Base-by-base conservation (phyloP, 2,113 vertebrate species). In the Cichladusa arquata region DNA sequence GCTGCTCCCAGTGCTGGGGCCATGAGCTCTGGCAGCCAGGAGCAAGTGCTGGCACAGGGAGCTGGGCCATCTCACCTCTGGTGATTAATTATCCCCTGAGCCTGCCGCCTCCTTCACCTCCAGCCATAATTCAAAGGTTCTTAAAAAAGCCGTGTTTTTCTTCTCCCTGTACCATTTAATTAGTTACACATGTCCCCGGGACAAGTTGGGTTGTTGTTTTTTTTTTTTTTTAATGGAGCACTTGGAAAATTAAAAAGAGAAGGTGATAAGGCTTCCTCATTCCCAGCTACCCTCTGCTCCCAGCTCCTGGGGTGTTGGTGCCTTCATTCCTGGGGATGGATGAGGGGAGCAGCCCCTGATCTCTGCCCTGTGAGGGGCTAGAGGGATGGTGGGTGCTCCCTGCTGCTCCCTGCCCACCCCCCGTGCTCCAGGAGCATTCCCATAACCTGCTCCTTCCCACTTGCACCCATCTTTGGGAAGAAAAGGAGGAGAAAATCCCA, bases 81-180 rank as follows among this genome's bases (percentile, higher is more conserved):
- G 77, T 95, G 95, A 95, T 95, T 95, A 93, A 96, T 94, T 89
- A 95, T 92, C 77, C 91, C 93, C 81, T 20, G 89, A 94, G 95
- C 95, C 79, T 54, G 86, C 94, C 51, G 87, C 69, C 93, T 97
- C 80, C 86, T 93, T 95, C 95, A 96, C 93, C 97, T 94, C 93
- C 92, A 95, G 93, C 54, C 83, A 89, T 92, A 95, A 96, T 96
- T 96, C 97, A 95, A 95, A 96, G 88, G 65, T 58, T 90, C 66
- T 78, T 71, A 2, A 86, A 93, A 83, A 94, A 71, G 36, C 76
- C 4, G 14, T 96, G 95, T 88, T 97, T 96, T 96, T 67, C 87
- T 93, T 92, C 80, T 91, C 89, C 62, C 89, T 82, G 87, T 93
- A 85, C 89, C 64, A 57, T 96, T 92, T 96, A 96, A 97, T 95